Conservation (phyloP, 1,140 invertebrate genomes). For the Heliconius hermathena region DNA sequence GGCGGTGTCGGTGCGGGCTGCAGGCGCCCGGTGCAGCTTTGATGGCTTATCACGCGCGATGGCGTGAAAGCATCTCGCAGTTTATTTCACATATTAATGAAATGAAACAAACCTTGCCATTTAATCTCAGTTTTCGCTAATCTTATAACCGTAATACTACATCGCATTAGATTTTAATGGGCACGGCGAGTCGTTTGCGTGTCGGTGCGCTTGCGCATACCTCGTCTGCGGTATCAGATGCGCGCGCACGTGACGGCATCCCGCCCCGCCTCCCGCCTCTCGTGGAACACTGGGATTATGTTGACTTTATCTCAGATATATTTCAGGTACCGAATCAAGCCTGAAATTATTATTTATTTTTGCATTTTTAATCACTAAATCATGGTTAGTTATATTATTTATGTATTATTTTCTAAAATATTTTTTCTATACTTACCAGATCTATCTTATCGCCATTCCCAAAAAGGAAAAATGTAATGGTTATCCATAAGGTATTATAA, state of each 20-base stretch:
- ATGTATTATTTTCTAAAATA: background rate
- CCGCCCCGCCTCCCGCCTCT: slow-evolving; percentile 50
- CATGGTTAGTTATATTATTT: background rate
- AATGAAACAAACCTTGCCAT: slow-evolving; percentile 1
- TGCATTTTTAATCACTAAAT: background rate
- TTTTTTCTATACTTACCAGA: background rate
- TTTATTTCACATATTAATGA: slow-evolving; percentile 16
- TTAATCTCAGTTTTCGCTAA: slow-evolving; percentile 13
- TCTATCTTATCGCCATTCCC: background rate
- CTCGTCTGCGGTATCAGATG: slow-evolving; percentile 58
- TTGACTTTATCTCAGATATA: slow-evolving; percentile 29
- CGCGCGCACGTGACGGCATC: slow-evolving; percentile 67
- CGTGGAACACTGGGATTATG: slow-evolving; percentile 46
- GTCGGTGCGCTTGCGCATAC: slow-evolving; percentile 54
- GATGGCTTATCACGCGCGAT: slow-evolving; percentile 10
- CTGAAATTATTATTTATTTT: background rate
- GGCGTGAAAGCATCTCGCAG: slow-evolving; percentile 5
- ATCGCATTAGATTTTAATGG: slow-evolving; percentile 20
- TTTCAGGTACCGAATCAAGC: slow-evolving; percentile 8
- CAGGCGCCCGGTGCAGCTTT: slow-evolving; percentile 5
- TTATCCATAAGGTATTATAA: background rate
- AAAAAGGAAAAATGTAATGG: background rate
- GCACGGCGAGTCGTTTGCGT: slow-evolving; percentile 44
- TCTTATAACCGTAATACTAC: slow-evolving; percentile 16
- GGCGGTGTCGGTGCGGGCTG: slow-evolving; percentile 4